Evolutionary conservation across 2,888 invertebrate species (phyloP).

Genomic region (Axea sp.): DNA sequence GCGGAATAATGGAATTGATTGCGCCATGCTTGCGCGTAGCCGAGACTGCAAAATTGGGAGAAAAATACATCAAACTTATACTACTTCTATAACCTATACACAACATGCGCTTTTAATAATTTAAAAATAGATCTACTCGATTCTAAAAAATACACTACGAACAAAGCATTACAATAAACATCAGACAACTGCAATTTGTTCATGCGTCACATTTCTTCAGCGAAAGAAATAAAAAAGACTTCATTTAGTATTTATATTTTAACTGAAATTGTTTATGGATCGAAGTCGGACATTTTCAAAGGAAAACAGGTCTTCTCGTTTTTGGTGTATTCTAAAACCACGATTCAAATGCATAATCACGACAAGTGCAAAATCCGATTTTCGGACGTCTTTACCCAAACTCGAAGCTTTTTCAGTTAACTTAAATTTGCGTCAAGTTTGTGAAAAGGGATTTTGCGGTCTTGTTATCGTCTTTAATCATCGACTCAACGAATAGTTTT

Average conservation of each 20-base stretch:
- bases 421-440: conserved; percentile 32
- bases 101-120: too few relatives aligned
- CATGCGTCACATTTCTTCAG: too few relatives aligned
- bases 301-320: background rate
- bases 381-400: conserved; percentile 33
- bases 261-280: too few relatives aligned
- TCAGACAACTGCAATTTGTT: too few relatives aligned
- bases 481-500: conserved; percentile 5
- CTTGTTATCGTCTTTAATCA: conserved; percentile 3
- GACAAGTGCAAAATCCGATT: background rate
- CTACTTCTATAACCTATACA: too few relatives aligned
- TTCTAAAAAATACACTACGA: too few relatives aligned
- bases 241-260: too few relatives aligned
- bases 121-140: too few relatives aligned
- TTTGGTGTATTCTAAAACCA: background rate
- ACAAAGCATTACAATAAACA: too few relatives aligned
- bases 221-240: too few relatives aligned
- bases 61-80: too few relatives aligned
- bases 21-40: conserved; percentile 10
- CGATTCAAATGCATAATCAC: conserved; percentile 10
- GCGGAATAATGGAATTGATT: conserved; percentile 1
- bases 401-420: background rate
- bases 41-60: too few relatives aligned
- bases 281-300: background rate
- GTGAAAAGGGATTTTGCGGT: conserved; percentile 24